These are phyloP conservation scores for Ernsta delagoae DNA, from an alignment of 2,888 invertebrate species.

Conservation along the genomic window DNA sequence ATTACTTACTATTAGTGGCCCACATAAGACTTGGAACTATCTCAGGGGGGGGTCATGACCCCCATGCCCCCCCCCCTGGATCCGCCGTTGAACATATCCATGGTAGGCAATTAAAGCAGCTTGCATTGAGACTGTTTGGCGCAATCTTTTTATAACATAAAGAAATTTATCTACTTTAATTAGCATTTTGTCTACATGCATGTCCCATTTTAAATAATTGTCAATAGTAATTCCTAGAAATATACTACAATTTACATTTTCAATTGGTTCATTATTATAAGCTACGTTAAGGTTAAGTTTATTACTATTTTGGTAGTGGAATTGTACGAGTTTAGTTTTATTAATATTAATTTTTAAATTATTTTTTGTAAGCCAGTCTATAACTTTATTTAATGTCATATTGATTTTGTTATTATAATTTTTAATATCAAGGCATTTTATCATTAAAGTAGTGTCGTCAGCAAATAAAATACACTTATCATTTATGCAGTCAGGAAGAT, in stretches of 20 bases:
- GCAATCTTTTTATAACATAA: conserved; percentile 1
- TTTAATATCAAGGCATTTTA: background rate
- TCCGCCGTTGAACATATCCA: no score
- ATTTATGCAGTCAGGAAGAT: background rate
- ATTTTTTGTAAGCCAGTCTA: background rate
- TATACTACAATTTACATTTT: conserved; percentile 1
- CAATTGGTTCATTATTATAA: background rate
- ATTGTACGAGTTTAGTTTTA: background rate
- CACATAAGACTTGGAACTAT: no score
- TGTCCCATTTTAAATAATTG: conserved; percentile 7
- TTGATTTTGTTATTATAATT: background rate
- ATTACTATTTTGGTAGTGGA: conserved; percentile 1
- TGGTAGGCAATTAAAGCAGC: no score
- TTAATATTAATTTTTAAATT: conserved; percentile 8
- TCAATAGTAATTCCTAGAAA: conserved; percentile 4
- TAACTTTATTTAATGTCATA: no score
- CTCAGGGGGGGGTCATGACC: no score
- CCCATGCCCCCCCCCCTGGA: no score
- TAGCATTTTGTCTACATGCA: background rate
- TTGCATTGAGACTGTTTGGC: background rate
- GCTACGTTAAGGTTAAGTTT: background rate
- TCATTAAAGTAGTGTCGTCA: conserved; percentile 9
- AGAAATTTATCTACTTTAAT: conserved; percentile 4
- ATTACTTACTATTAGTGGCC: no score
- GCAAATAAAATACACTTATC: conserved; percentile 6